Conservation (phyloP, 2,797 vertebrate species). For the Parauchenoglanis punctatus region DNA sequence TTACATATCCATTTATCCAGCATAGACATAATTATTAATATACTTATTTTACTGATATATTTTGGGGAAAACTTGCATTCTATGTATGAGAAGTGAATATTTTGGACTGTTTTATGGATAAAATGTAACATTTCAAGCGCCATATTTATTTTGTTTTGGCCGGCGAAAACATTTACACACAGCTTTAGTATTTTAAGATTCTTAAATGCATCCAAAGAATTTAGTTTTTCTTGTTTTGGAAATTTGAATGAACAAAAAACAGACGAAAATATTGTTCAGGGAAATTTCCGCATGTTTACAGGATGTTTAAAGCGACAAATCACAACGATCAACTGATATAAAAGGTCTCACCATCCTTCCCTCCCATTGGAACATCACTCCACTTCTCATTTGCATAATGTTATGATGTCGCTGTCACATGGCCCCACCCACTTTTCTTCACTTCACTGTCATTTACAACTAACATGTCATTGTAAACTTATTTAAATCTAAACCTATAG, state of each 20-base stretch:
- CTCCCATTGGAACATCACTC: neutral
- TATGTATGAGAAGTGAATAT: neutral
- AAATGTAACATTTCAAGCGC: neutral
- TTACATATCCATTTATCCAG: neutral
- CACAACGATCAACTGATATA: neutral
- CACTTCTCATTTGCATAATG: neutral
- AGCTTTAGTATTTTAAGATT: neutral
- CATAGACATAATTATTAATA: neutral
- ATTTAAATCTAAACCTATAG: neutral
- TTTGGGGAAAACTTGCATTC: neutral
- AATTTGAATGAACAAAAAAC: neutral
- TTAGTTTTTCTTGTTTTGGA: neutral
- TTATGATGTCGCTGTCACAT: neutral
- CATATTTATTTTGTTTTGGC: neutral
- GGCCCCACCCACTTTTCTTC: neutral
- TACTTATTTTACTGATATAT: neutral
- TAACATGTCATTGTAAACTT: neutral
- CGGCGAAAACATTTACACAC: too few relatives aligned
- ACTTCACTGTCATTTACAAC: neutral
- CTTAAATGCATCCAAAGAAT: neutral
- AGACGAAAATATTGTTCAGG: neutral
- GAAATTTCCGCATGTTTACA: neutral
- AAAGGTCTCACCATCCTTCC: too few relatives aligned
- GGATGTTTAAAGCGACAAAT: neutral
- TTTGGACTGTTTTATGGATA: neutral